Evolutionary conservation across 2,797 vertebrate species (phyloP), one percentile per base, ranked within the genome.

Genomic region (Pangasius mekongensis): DNA sequence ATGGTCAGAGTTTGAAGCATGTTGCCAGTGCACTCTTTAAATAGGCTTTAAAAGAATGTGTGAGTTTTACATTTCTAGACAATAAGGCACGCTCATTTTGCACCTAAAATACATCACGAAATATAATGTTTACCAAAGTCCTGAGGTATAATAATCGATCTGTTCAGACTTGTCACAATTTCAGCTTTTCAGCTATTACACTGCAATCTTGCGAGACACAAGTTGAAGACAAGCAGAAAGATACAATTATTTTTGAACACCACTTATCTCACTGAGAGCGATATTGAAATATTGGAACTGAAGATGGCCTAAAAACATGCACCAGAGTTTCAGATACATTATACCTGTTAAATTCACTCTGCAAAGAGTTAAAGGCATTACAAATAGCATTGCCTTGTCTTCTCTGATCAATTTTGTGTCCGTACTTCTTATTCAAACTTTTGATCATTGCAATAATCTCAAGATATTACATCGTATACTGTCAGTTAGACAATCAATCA

Each of bases 401-500:
- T 84, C 27, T 86, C 84, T 27, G 93, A 95, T 95, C 92, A 92
- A 95, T 94, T 86, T 71, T 73, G 33, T 69, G 54, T 83, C 58
- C 92, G 94, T 94, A 94, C 94, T 94, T 93, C 92, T 92, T 91
- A 92, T 84, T 91, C 91, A 88, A 83, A 27, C 5, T 85, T 85
- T 91, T 92, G 87, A 91, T 92, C 86, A 90, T 91, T 90, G 87
- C 86, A 92, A 89, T 91, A 90, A 89, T 84, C 91, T 91, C 69
- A 86, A 88, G 91, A 94, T 94, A 94, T 93, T 94, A 88, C 67
- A 90, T 94, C 95, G 93, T 93, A 91, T 93, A 94, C 87, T 94
- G 91, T 94, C 93, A 94, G 92, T 94, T 90, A 92, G 87, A 66
- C 87, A 92, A 94, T 94, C 94, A 91, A 94, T 94, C 92, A 90